phyloP scores from a whole-genome alignment of 2,113 vertebrate genomes.

The Syngnathus floridae region DNA sequence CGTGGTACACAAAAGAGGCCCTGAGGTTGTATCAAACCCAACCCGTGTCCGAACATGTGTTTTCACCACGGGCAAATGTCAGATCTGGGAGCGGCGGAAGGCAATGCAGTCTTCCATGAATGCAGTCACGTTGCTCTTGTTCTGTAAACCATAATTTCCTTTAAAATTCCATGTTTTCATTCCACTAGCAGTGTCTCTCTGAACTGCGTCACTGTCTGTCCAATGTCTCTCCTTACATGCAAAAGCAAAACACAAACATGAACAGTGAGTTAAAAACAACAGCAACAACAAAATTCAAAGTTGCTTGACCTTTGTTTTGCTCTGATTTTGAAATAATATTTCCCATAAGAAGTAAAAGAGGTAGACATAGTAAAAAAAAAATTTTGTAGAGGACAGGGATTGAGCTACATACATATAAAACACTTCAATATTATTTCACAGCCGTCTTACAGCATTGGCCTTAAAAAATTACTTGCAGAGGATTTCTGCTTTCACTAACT shows the following conservation, averaged over 20 bases:
- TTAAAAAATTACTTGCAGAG: too few species aligned
- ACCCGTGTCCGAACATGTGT: conserved; percentile 1
- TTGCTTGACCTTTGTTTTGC: neutral
- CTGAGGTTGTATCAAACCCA: neutral
- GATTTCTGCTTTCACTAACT: too few species aligned
- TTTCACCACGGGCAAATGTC: conserved; percentile 8
- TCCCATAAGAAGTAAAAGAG: neutral
- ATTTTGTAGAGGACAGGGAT: too few species aligned
- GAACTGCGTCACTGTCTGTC: conserved; percentile 40
- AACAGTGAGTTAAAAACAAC: neutral
- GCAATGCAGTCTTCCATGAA: conserved; percentile 1
- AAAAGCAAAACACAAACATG: conserved; percentile 5
- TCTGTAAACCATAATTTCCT: conserved; percentile 36
- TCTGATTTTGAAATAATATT: neutral
- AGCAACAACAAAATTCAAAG: neutral
- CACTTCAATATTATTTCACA: too few species aligned
- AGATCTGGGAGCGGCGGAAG: conserved; percentile 1
- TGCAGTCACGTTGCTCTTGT: conserved; percentile 34
- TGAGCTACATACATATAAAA: too few species aligned
- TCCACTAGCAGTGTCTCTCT: conserved; percentile 17
- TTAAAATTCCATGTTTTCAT: conserved; percentile 39
- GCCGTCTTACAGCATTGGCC: too few species aligned
- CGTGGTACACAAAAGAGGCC: conserved; percentile 1
- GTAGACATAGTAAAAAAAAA: neutral
- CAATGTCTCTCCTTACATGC: conserved; percentile 24